Evolutionary conservation across 1,140 invertebrate genomes (phyloP).

Genomic region (Cherax destructor): DNA sequence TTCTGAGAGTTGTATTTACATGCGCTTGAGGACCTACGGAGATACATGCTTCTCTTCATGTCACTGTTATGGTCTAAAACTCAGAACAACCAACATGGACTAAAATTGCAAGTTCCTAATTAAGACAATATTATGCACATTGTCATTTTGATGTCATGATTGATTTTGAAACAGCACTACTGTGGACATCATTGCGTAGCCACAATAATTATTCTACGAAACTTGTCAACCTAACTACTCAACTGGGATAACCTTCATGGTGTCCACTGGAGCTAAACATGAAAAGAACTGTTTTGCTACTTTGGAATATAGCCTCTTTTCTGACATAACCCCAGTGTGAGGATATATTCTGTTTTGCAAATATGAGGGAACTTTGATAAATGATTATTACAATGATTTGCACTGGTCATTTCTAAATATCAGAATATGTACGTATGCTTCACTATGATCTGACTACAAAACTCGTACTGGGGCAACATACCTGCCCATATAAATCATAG

Average conservation of each 20-base stretch:
- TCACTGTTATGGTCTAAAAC: conserved; percentile 53
- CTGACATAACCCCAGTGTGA: conserved; percentile 35
- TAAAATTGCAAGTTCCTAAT: conserved; percentile 67
- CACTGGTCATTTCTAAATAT: conserved; percentile 48
- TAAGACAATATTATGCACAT: conserved; percentile 67
- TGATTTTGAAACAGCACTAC: conserved; percentile 57
- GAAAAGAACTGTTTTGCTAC: conserved; percentile 58
- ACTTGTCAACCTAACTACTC: conserved; percentile 66
- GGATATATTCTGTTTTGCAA: conserved; percentile 36
- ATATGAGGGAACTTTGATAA: conserved; percentile 25
- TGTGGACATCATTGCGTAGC: conserved; percentile 68
- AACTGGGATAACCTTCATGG: conserved; percentile 34
- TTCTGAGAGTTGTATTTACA: conserved; percentile 65
- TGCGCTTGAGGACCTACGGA: conserved; percentile 62
- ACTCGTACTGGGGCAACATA: conserved; percentile 28
- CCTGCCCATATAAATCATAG: conserved; percentile 12
- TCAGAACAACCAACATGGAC: conserved; percentile 61
- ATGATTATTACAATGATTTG: conserved; percentile 46
- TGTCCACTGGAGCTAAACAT: conserved; percentile 56
- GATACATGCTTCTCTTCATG: conserved; percentile 65
- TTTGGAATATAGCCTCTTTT: conserved; percentile 40
- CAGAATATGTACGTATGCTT: conserved; percentile 29
- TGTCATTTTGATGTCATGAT: conserved; percentile 71
- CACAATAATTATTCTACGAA: conserved; percentile 61
- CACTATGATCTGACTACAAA: conserved; percentile 55